Base-by-base conservation (phyloP, 1,140 invertebrate species). In the Orchesella cincta region DNA sequence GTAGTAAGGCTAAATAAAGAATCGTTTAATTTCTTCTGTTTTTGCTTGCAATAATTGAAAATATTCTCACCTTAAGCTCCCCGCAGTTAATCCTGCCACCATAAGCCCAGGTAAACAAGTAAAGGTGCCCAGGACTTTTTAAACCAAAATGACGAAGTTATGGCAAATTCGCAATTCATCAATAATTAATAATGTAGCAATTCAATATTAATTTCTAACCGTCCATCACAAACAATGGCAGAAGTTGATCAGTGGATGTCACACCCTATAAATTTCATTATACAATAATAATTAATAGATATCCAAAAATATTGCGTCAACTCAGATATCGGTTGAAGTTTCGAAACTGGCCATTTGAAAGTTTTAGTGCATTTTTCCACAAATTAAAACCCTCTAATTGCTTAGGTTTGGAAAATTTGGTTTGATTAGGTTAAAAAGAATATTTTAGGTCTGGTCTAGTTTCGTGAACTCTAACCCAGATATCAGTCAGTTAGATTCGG, bases 81-180 rank as follows among this genome's bases (percentile, higher is more conserved):
- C 89, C 78, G 86, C 86, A 79, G 89, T 89, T 12, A 90, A 84
- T 76, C 88, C 87, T 20, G 88, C 87, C 0, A 89, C 87, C 81
- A 90, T 88, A 2, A 90, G 78, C 20, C 89, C 88, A 1, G 87
- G 86, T 33, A 89, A 74, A 16, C 87, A 87, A 16, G 83, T 84
- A 20, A 85, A 76, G 20, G 85, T 51, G 23, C 85, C 85, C 20
- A 88, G 77, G 18, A 85, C 62, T 29, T n/a, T n/a, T n/a, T n/a
- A n/a, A n/a, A n/a, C n/a, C n/a, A n/a, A n/a, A n/a, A n/a, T n/a
- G n/a, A n/a, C n/a, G n/a, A n/a, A n/a, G 31, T 26, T 14, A 57
- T 3, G 62, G 31, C 31, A 67, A 5, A 67, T 33, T 57, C 3
- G 8, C 14, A 57, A 23, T 57, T n/a, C 33, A 26, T 31, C 31